Evolutionary conservation across 2,888 invertebrate species (phyloP), one percentile per base, ranked within the genome.

Genomic region (Mermis nigrescens): DNA sequence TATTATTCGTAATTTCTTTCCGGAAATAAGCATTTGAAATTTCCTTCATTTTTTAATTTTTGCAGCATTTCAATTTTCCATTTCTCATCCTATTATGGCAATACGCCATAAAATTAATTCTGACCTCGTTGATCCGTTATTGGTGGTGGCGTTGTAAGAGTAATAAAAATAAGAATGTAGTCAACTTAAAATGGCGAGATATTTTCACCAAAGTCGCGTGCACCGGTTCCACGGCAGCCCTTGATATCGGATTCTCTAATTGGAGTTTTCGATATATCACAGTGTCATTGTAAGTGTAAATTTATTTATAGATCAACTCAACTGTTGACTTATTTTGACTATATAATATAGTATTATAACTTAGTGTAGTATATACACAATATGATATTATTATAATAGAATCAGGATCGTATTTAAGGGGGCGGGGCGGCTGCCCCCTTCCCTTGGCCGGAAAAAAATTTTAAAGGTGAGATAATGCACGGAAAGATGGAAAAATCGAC

Each of bases 231-330:
- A 87, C 90, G 58, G 91, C 92, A 72, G 91, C 91, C 1, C 80
- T 98, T 58, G 98, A 99, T 72, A 91, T 98, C 67, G 91, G 91
- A 2, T 84, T 98, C 72, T 95, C 94, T 1, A 94, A 94, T 75
- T 98, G 95, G 95, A 92, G 91, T 19, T 80, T 98, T 61, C 89
- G 89, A 70, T 81, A 91, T 66, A 89, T 95, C 56, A 88, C 89
- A 22, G 83, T 98, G 64, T 91, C 91, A 1, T 77, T 95, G 77
- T 89, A 77, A 78, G n/a, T n/a, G n/a, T n/a, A n/a, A n/a, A n/a
- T n/a, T n/a, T n/a, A n/a, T n/a, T n/a, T n/a, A n/a, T n/a, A n/a
- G n/a, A n/a, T n/a, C n/a, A n/a, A n/a, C n/a, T n/a, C n/a, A n/a
- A n/a, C n/a, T n/a, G n/a, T n/a, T n/a, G n/a, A n/a, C n/a, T n/a